These are phyloP conservation scores for Drosophila bocqueti DNA, from an alignment of 1,140 invertebrate genomes.

Conservation along the genomic window DNA sequence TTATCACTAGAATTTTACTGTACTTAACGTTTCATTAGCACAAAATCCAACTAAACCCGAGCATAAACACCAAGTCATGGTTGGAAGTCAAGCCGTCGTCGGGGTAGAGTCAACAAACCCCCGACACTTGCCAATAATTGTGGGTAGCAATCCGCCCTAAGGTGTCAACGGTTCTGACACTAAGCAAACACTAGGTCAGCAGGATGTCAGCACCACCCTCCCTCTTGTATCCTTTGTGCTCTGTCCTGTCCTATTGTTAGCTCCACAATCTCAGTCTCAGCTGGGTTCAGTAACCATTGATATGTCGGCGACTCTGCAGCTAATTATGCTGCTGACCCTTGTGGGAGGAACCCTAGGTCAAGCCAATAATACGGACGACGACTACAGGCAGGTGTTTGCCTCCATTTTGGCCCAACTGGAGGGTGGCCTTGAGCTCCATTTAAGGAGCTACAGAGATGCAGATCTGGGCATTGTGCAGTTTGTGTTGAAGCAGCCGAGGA, in stretches of 20 bases:
- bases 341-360: conserved; percentile 28
- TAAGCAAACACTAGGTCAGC: conserved; percentile 52
- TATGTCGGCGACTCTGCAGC: conserved; percentile 51
- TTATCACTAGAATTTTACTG: not conserved
- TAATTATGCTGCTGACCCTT: conserved; percentile 67
- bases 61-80: conserved; percentile 26
- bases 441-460: conserved; percentile 15
- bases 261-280: conserved; percentile 43
- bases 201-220: conserved; percentile 49
- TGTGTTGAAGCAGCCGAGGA: conserved; percentile 20
- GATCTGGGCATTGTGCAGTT: conserved; percentile 34
- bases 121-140: conserved; percentile 69
- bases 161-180: conserved; percentile 62
- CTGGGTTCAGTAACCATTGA: conserved; percentile 54
- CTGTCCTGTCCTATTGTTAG: conserved; percentile 30
- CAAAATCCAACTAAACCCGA: not conserved
- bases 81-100: not conserved
- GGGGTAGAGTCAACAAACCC: conserved; percentile 42
- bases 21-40: not conserved
- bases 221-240: not conserved
- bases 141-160: conserved; percentile 28
- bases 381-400: conserved; percentile 15
- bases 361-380: conserved; percentile 14
- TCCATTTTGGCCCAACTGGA: conserved; percentile 38
- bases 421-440: conserved; percentile 47